Percentiles rank a stretch among this genome's conserved stretches.
These are phyloP conservation scores for Phoeniculus purpureus DNA, from an alignment of 2,797 vertebrate genomes.

Conservation along the genomic window DNA sequence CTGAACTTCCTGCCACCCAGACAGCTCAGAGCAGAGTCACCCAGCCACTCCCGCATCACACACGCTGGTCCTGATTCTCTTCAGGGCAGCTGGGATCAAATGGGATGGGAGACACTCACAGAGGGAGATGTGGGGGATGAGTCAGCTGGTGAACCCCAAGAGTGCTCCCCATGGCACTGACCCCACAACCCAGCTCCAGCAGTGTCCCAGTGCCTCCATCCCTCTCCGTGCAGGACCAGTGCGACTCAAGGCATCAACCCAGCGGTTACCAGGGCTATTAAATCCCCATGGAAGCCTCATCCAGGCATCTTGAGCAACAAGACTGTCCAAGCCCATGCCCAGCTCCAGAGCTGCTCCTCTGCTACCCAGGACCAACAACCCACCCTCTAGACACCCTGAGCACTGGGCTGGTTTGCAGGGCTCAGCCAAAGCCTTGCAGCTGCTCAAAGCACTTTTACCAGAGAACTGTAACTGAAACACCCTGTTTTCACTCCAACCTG, in stretches of 20 bases:
- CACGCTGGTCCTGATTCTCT: not conserved
- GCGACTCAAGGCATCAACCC: not conserved
- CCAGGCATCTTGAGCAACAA: not conserved
- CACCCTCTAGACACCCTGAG: not conserved
- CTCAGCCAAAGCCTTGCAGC: not conserved
- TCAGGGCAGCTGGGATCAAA: not conserved
- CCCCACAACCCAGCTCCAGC: not conserved
- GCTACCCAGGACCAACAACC: not conserved
- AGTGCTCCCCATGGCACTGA: not conserved
- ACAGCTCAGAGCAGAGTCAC: not conserved
- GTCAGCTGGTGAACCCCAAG: not conserved
- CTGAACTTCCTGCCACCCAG: slow-evolving; percentile 30
- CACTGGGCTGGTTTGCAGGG: not conserved
- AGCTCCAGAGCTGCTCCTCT: not conserved
- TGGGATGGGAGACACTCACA: not conserved
- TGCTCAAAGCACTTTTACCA: not conserved
- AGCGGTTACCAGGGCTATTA: not conserved
- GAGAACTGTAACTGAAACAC: not conserved
- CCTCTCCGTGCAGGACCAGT: rapidly evolving
- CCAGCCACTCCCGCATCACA: not conserved
- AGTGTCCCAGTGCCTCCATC: not conserved
- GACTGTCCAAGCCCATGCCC: not conserved
- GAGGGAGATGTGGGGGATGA: not conserved
- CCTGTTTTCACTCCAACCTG: not conserved
- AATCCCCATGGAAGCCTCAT: not conserved